These are phyloP conservation scores for Phragmatobia fuliginosa DNA, from an alignment of 2,888 invertebrate genomes.

Conservation along the genomic window DNA sequence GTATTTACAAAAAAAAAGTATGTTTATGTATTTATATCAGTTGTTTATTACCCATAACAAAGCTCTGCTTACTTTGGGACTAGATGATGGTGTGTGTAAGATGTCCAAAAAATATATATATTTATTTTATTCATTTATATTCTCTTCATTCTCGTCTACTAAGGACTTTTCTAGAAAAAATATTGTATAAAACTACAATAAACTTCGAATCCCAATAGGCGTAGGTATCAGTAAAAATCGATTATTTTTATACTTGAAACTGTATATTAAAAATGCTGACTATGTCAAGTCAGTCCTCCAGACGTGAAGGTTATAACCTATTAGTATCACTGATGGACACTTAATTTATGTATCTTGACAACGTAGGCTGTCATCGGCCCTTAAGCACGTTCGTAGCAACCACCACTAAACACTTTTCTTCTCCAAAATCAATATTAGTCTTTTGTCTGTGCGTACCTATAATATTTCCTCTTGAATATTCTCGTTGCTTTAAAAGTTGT, in stretches of 20 bases:
- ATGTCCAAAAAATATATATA: not conserved
- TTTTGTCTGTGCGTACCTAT: conserved; percentile 21
- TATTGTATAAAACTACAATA: conserved; percentile 6
- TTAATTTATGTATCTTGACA: conserved; percentile 45
- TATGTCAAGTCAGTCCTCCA: conserved; percentile 19
- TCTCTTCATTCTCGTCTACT: not conserved
- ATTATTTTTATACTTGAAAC: conserved; percentile 34
- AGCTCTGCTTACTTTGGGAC: too few species aligned
- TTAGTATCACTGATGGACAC: conserved; percentile 33
- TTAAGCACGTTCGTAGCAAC: conserved; percentile 66
- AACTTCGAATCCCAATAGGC: conserved; percentile 18
- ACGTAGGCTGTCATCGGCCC: conserved; percentile 43
- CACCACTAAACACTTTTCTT: conserved; percentile 41
- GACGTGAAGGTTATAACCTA: conserved; percentile 13
- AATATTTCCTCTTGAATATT: conserved; percentile 40
- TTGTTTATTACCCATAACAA: too few species aligned
- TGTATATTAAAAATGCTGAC: conserved; percentile 15
- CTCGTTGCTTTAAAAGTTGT: conserved; percentile 45
- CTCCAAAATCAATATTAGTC: conserved; percentile 51
- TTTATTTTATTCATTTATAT: not conserved
- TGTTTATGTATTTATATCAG: too few species aligned
- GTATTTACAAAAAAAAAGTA: too few species aligned
- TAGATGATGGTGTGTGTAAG: too few species aligned
- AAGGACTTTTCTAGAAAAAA: not conserved
- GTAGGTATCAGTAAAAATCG: too few species aligned